phyloP scores from a whole-genome alignment of 2,113 vertebrate species.

The Eupsittula cactorum region DNA sequence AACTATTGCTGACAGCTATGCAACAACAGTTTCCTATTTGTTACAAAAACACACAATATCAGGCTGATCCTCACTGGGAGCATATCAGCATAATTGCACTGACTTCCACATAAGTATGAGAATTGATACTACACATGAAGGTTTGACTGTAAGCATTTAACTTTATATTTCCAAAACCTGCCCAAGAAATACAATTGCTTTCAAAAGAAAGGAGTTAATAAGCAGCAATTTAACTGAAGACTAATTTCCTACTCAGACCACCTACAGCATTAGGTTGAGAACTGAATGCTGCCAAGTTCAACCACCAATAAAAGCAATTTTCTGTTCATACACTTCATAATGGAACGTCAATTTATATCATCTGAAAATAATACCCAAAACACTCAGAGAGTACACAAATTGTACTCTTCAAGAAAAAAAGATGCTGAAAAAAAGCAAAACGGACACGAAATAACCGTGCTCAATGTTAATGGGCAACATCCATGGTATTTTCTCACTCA shows the following conservation, averaged over 20 bases:
- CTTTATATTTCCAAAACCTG: background rate
- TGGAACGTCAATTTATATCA: background rate
- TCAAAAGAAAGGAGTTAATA: background rate
- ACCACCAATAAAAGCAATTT: background rate
- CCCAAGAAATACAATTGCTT: background rate
- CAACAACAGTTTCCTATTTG: background rate
- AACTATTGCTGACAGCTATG: background rate
- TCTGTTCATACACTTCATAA: background rate
- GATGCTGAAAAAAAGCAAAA: background rate
- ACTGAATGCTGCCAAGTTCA: background rate
- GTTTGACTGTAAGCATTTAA: background rate
- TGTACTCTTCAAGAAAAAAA: background rate
- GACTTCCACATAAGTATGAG: background rate
- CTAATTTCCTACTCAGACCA: background rate
- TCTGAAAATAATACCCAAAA: background rate
- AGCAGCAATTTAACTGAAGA: background rate
- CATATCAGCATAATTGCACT: background rate
- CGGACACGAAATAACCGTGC: background rate
- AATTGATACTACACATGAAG: background rate
- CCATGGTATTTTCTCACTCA: background rate
- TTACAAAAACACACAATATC: background rate
- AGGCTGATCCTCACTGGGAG: background rate
- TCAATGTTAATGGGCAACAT: background rate
- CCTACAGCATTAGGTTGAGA: background rate
- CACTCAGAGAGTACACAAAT: background rate